A percentile compares a stretch with the other conserved stretches of the same genome.
phyloP scores from a whole-genome alignment of 2,797 vertebrate genomes.

The Ambastaia sidthimunki region DNA sequence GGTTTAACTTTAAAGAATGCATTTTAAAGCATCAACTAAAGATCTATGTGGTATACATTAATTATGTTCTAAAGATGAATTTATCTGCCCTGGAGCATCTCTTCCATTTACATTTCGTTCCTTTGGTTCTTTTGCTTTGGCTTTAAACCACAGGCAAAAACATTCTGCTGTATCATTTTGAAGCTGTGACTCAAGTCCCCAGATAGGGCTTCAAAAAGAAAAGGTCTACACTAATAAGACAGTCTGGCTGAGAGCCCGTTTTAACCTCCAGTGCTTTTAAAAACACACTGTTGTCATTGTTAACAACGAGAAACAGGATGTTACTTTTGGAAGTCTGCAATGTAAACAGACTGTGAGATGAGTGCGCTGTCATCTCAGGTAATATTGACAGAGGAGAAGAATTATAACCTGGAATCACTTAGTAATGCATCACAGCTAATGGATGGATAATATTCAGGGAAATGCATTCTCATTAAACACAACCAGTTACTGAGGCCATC shows the following conservation, averaged over 20 bases:
- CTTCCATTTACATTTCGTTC: slow-evolving; percentile 18
- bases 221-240: slow-evolving; percentile 12
- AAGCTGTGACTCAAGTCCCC: slow-evolving; percentile 15
- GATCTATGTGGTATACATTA: slow-evolving; percentile 18
- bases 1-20: slow-evolving; percentile 13
- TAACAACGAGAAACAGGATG: slow-evolving; percentile 15
- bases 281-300: slow-evolving; percentile 11
- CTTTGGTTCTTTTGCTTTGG: neutral
- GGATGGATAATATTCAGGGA: neutral
- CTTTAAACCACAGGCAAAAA: slow-evolving; percentile 14
- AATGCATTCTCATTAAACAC: neutral
- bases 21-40: slow-evolving; percentile 9
- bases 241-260: slow-evolving; percentile 6
- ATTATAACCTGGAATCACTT: neutral
- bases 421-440: neutral
- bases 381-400: neutral
- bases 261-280: slow-evolving; percentile 4
- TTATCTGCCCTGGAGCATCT: slow-evolving; percentile 11
- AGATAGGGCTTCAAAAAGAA: slow-evolving; percentile 22
- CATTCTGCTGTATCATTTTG: slow-evolving; percentile 17
- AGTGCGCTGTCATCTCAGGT: neutral
- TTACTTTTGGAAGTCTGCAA: neutral
- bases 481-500: neutral
- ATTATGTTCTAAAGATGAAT: slow-evolving; percentile 18
- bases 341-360: neutral